Evolutionary conservation across 2,113 vertebrate genomes (phyloP).

Genomic region (Apodemus speciosus): DNA sequence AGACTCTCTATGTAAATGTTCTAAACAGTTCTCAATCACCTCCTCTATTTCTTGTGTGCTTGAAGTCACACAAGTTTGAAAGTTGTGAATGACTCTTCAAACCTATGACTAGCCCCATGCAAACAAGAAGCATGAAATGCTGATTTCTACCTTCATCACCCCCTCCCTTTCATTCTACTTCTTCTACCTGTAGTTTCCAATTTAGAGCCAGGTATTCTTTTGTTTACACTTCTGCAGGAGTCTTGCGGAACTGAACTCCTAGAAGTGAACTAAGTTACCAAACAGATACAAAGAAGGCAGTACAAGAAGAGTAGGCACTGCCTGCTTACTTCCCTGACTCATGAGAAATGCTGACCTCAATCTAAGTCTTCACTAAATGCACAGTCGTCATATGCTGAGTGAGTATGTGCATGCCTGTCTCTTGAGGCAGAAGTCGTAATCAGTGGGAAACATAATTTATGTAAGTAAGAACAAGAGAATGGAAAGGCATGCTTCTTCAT

Average conservation of each 20-base stretch:
- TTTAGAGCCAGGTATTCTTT: neutral
- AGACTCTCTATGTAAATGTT: neutral
- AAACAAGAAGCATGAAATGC: neutral
- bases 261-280: neutral
- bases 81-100: neutral
- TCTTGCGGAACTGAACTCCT: neutral
- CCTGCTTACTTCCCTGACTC: neutral
- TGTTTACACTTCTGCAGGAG: neutral
- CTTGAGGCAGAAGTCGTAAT: neutral
- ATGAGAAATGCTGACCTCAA: neutral
- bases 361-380: neutral
- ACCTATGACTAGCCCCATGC: neutral
- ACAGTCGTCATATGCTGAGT: neutral
- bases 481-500: neutral
- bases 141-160: neutral
- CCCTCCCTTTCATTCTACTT: neutral
- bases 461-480: neutral
- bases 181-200: neutral
- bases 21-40: neutral
- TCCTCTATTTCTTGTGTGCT: neutral
- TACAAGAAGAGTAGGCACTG: neutral
- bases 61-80: neutral
- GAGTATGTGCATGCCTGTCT: neutral
- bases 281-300: neutral
- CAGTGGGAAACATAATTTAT: neutral